These are phyloP conservation scores for Scleropages formosus DNA, from an alignment of 2,797 vertebrate species.

Conservation along the genomic window DNA sequence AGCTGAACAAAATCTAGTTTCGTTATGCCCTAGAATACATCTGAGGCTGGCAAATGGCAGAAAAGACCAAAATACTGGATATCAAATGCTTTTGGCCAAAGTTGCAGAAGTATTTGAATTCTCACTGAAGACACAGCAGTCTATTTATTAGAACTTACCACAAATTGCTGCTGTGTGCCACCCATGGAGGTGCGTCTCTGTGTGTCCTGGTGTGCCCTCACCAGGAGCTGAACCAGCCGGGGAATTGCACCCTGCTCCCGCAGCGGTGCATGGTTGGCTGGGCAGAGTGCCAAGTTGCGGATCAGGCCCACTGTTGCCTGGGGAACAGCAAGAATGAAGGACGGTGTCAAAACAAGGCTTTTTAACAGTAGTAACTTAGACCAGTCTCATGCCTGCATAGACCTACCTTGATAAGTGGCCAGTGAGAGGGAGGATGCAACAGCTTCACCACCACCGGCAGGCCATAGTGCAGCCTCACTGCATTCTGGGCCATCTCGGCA, in stretches of 20 bases:
- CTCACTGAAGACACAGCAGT: no score
- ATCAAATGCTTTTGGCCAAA: no score
- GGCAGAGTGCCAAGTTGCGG: slow-evolving; percentile 94
- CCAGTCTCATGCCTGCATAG: not conserved
- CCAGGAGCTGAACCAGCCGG: slow-evolving; percentile 89
- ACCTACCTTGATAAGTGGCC: slow-evolving; percentile 94
- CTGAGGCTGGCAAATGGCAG: no score
- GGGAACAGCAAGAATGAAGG: not conserved
- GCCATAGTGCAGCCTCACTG: slow-evolving; percentile 94
- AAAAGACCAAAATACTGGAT: no score
- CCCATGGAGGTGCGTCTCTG: slow-evolving; percentile 98
- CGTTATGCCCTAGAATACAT: no score
- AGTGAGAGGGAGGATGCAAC: slow-evolving; percentile 94
- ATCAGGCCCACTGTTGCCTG: slow-evolving; percentile 96
- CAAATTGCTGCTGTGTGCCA: slow-evolving; percentile 96
- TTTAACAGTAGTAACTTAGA: slow-evolving; percentile 76
- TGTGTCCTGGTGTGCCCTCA: slow-evolving; percentile 95
- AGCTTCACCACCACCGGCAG: slow-evolving; percentile 97
- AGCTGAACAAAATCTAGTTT: no score
- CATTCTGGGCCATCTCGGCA: slow-evolving; percentile 98
- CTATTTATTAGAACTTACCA: slow-evolving; percentile 76
- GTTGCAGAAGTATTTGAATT: no score
- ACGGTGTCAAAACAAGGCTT: no score
- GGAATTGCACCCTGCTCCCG: slow-evolving; percentile 96
- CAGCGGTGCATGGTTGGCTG: slow-evolving; percentile 92